Evolutionary conservation across 2,888 invertebrate genomes (phyloP), one percentile per base, ranked within the genome.

Genomic region (Pocota personata): DNA sequence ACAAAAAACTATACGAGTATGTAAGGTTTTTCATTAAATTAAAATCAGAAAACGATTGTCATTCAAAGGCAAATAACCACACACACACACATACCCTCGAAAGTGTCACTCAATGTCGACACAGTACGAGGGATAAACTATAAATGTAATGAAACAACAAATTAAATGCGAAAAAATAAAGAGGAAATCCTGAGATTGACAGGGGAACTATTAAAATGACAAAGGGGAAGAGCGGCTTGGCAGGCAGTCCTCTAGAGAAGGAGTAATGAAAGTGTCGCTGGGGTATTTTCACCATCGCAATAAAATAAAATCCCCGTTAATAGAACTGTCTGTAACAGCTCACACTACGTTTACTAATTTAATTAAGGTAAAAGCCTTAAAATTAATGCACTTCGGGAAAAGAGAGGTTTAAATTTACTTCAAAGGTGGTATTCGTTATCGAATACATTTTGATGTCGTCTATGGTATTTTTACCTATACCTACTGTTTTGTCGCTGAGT

Each of bases 201-300:
- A 64, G 21, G 62, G 57, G 55, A 71, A 64, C 78, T 79, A 78
- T 78, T 78, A 71, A 78, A 78, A 78, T 64, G 78, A 72, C 64
- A 79, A 64, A 32, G 6, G 30, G 6, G 55, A 72, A 4, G 27
- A 40, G 12, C 16, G 48, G 35, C 77, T 10, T 12, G 40, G 19
- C 40, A 35, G 71, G 10, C 19, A 37, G 14, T 50, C 21, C 37
- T 52, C 10, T 16, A 7, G 37, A 35, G 62, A 57, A 72, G 72
- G 78, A 79, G 72, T 79, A 79, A 79, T 72, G 78, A 72, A 72
- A 79, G 78, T 72, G 78, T 72, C 72, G 55, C 71, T 57, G 35
- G 55, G 62, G 78, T 78, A 71, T 78, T 78, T 71, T 57, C 43
- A 64, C 2, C 62, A 55, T 62, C 24, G 78, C 71, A 71, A 77